Evolutionary conservation across 2,113 vertebrate genomes (phyloP), one percentile per base, ranked within the genome.

Genomic region (Tragulus kanchil): DNA sequence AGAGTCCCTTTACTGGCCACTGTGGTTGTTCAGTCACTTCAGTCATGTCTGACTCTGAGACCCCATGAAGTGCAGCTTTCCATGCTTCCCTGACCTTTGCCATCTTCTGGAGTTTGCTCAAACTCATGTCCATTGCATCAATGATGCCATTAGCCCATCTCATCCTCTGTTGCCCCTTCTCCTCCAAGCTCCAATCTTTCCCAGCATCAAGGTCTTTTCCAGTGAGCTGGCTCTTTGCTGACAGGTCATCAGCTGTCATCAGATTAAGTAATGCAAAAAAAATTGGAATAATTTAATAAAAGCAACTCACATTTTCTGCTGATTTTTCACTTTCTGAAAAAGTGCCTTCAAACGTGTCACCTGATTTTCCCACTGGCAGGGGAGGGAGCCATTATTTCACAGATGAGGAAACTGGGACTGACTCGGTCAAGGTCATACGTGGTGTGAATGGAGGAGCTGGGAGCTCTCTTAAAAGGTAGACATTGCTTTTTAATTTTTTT

Each of bases 311-410:
- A 3, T 81, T 91, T 62, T 26, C 88, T 64, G 64, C 71, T 31
- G 52, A n/a, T 56, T 93, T 93, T 96, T 82, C 71, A 85, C 87
- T 96, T 95, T 89, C 56, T 83, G 36, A 36, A 50, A 36, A 92
- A 87, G 88, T 85, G 85, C 58, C 77, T 94, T 92, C 64, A 45
- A 26, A 50, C 48, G 12, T 45, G 36, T 92, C 79, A 65, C 59
- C 59, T 69, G 85, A 92, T 89, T 28, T 26, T 92, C 73, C 81
- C 65, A 31, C 3, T 0, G 11, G 17, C 26, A 11, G 45, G 45
- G 59, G 21, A 26, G 25, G 69, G 45, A 89, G 73, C 54, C 48
- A 56, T 73, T 93, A 23, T 95, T 97, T 97, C 96, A 90, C 0
- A 3, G n/a, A 48, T 0, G 0, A 14, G 23, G 56, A 92, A 1